Evolutionary conservation across 1,140 invertebrate genomes (phyloP).

Genomic region (Ostrea edulis): DNA sequence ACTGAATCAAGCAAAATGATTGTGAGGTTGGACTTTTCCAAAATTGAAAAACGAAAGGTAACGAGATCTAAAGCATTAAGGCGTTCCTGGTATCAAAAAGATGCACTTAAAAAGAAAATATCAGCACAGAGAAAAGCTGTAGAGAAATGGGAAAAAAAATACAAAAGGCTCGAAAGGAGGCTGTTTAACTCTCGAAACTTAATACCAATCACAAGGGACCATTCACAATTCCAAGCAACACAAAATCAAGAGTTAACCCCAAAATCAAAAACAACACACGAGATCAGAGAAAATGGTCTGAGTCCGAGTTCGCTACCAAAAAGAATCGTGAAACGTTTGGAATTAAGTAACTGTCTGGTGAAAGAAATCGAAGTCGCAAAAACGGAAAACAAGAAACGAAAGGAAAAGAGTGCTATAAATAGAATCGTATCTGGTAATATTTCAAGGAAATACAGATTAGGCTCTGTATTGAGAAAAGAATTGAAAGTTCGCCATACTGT

Average conservation of each 20-base stretch:
- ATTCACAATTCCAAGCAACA: background rate
- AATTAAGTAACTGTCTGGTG: constrained; percentile 17
- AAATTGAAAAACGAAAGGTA: too few species aligned
- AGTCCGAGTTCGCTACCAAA: background rate
- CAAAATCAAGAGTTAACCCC: background rate
- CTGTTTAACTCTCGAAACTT: background rate
- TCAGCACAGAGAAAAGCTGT: background rate
- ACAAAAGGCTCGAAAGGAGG: too few species aligned
- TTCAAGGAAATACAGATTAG: constrained; percentile 15
- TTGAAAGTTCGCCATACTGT: background rate
- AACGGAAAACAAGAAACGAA: constrained; percentile 6
- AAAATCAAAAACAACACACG: constrained; percentile 12
- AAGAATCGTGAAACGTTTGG: constrained; percentile 2
- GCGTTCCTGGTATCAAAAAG: background rate
- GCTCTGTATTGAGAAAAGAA: background rate
- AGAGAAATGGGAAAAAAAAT: background rate
- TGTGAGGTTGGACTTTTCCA: too few species aligned
- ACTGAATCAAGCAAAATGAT: too few species aligned
- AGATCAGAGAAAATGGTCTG: background rate
- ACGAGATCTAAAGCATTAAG: too few species aligned
- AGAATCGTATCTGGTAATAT: background rate
- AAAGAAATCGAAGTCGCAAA: constrained; percentile 12
- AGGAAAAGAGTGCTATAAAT: background rate
- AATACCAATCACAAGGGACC: background rate
- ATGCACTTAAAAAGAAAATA: background rate